Conservation (phyloP, 2,113 vertebrate genomes). For the Antigone vipio region DNA sequence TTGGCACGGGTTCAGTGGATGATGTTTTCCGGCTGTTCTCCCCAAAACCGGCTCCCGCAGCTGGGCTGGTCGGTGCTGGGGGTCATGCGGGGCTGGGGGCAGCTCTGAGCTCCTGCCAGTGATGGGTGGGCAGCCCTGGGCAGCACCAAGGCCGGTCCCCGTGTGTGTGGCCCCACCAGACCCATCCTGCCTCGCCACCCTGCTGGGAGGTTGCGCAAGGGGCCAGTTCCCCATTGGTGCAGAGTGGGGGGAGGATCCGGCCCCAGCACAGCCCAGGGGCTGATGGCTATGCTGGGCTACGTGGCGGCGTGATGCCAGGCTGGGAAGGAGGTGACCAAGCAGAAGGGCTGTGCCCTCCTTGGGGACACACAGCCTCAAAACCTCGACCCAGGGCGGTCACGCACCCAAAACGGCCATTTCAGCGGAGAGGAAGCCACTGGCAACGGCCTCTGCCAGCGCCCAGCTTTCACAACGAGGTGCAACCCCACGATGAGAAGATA, state of each 20-base stretch:
- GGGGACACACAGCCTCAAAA: neutral
- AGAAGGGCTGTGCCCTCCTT: neutral
- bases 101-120: neutral
- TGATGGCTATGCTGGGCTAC: rapidly evolving
- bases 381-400: rapidly evolving
- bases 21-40: neutral
- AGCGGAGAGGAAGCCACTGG: neutral
- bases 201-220: neutral
- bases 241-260: rapidly evolving
- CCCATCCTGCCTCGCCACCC: neutral
- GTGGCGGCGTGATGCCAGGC: neutral
- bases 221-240: rapidly evolving
- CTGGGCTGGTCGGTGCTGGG: rapidly evolving
- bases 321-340: neutral
- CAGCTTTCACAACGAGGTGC: neutral
- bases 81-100: rapidly evolving
- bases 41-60: neutral
- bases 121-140: neutral
- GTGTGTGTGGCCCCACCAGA: rapidly evolving
- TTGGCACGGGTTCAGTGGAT: rapidly evolving
- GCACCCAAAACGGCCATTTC: rapidly evolving
- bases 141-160: rapidly evolving
- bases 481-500: rapidly evolving
- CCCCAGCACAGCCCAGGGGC: rapidly evolving
- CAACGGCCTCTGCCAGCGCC: neutral